Evolutionary conservation across 1,140 invertebrate genomes (phyloP).

Genomic region (Tyrophagus putrescentiae): DNA sequence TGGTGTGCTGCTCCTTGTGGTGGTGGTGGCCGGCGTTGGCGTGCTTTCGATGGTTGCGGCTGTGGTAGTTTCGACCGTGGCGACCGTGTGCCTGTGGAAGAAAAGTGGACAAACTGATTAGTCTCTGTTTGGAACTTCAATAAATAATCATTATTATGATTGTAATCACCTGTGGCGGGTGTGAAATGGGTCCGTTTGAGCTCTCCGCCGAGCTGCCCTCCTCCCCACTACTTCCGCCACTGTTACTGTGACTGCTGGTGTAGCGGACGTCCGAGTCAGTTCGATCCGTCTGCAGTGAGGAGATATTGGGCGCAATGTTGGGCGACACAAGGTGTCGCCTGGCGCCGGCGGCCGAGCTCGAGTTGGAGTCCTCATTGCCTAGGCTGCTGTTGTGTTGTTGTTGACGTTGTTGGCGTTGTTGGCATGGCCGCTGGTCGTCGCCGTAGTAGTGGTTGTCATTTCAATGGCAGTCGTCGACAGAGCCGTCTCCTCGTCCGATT

Average conservation of each 20-base stretch:
- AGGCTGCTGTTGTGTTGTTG: background rate
- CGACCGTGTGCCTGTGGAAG: no score
- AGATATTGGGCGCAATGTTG: slow-evolving; percentile 7
- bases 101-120: no score
- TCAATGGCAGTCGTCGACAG: background rate
- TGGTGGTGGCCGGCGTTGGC: no score
- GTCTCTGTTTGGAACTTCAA: no score
- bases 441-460: background rate
- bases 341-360: background rate
- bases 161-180: no score
- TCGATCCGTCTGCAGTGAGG: background rate
- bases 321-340: background rate
- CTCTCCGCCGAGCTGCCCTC: no score
- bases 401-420: background rate
- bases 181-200: no score
- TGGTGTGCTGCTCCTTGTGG: no score
- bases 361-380: background rate
- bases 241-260: background rate
- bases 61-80: no score
- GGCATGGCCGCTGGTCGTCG: no score
- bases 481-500: background rate
- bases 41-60: no score
- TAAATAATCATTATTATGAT: no score
- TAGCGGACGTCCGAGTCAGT: background rate
- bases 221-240: background rate